Evolutionary conservation across 2,797 vertebrate genomes (phyloP).

Genomic region (Discoglossus pictus): DNA sequence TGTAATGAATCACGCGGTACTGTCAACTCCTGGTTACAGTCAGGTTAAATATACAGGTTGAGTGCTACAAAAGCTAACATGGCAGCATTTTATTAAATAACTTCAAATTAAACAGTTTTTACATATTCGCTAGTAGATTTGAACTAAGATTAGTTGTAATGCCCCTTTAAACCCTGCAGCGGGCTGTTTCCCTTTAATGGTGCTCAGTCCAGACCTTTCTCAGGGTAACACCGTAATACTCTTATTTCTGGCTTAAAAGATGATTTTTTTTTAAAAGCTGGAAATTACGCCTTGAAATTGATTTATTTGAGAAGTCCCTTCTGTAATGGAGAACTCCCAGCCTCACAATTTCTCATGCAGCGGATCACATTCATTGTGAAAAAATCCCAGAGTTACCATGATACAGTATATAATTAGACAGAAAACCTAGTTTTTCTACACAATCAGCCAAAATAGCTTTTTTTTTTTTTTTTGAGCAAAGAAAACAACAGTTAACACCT

Average conservation of each 20-base stretch:
- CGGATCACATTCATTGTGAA: conserved; percentile 35
- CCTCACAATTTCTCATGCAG: conserved; percentile 42
- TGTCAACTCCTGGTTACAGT: too few relatives aligned
- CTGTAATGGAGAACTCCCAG: conserved; percentile 50
- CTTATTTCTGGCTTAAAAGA: conserved; percentile 34
- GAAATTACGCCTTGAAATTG: conserved; percentile 48
- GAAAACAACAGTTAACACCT: conserved; percentile 20
- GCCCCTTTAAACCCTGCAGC: too few relatives aligned
- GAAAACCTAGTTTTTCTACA: conserved; percentile 16
- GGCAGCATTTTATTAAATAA: too few relatives aligned
- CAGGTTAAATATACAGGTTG: too few relatives aligned
- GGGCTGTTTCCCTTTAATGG: too few relatives aligned
- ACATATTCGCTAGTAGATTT: too few relatives aligned
- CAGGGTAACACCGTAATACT: conserved; percentile 18
- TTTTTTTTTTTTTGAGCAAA: conserved; percentile 10
- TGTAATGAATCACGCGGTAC: too few relatives aligned
- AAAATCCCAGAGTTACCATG: conserved; percentile 23
- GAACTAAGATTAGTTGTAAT: too few relatives aligned
- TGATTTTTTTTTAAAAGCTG: conserved; percentile 32
- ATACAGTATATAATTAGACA: conserved; percentile 39
- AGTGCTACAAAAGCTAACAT: too few relatives aligned
- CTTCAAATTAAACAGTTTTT: too few relatives aligned
- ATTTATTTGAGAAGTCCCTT: conserved; percentile 48
- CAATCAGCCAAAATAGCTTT: conserved; percentile 16
- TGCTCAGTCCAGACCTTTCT: conserved; percentile 25